Evolutionary conservation across 2,113 vertebrate genomes (phyloP).

Genomic region (Tautogolabrus adspersus): DNA sequence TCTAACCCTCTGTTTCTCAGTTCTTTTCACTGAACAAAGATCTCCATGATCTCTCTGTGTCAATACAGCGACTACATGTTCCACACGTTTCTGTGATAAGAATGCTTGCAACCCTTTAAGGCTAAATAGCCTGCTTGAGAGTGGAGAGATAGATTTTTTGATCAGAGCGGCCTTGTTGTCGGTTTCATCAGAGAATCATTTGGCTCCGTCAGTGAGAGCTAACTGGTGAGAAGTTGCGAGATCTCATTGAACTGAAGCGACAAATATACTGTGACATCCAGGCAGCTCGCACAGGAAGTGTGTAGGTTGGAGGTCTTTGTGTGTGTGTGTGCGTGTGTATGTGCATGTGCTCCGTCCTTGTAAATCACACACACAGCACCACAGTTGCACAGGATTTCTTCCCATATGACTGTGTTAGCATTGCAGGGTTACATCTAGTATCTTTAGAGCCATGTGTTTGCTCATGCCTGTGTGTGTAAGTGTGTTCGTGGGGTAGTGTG

Average conservation of each 20-base stretch:
- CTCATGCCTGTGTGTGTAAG: not conserved
- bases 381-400: not conserved
- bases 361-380: not conserved
- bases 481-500: not conserved
- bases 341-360: not conserved
- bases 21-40: not conserved
- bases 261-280: conserved; percentile 48
- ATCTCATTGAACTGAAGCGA: conserved; percentile 24
- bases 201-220: conserved; percentile 5
- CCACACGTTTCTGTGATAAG: not conserved
- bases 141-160: conserved; percentile 4
- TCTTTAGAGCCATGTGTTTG: not conserved
- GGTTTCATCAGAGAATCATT: conserved; percentile 22
- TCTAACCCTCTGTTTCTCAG: not conserved
- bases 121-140: conserved; percentile 21
- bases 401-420: not conserved
- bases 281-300: conserved; percentile 44
- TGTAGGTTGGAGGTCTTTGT: conserved; percentile 26
- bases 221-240: conserved; percentile 37
- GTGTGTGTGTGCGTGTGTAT: not conserved
- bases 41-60: not conserved
- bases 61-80: conserved; percentile 13
- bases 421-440: not conserved
- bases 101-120: conserved; percentile 12
- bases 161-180: conserved; percentile 35